phyloP scores from a whole-genome alignment of 2,888 invertebrate species.

The Trachelus stipa region DNA sequence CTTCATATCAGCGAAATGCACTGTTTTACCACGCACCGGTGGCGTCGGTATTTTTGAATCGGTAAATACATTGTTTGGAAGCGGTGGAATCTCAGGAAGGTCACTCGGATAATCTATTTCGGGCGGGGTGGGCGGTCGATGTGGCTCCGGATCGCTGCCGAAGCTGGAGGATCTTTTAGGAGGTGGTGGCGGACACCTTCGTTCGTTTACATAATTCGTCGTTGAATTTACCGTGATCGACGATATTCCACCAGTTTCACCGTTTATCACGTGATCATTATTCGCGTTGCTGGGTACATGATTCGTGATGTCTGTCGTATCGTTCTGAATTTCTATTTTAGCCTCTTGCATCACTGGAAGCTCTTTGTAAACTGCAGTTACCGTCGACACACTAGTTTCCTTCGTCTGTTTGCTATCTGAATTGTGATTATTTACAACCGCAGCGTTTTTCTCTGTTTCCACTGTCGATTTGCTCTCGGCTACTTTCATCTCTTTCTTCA shows the following conservation, averaged over 20 bases:
- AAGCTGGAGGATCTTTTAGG: slow-evolving; percentile 41
- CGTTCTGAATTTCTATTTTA: neutral
- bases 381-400: slow-evolving; percentile 7
- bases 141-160: slow-evolving; percentile 35
- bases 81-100: slow-evolving; percentile 37
- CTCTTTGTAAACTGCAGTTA: slow-evolving; percentile 10
- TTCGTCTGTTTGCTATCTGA: neutral
- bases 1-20: slow-evolving; percentile 19
- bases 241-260: neutral
- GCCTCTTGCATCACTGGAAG: slow-evolving; percentile 13
- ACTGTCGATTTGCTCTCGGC: slow-evolving; percentile 6
- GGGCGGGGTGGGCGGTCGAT: slow-evolving; percentile 38
- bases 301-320: neutral
- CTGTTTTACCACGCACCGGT: slow-evolving; percentile 30
- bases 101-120: slow-evolving; percentile 39
- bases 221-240: neutral
- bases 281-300: neutral
- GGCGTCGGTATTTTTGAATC: slow-evolving; percentile 28
- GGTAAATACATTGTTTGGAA: slow-evolving; percentile 28
- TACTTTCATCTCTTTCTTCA: slow-evolving; percentile 2
- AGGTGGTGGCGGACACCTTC: slow-evolving; percentile 22
- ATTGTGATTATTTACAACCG: neutral
- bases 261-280: neutral
- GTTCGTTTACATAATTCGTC: neutral
- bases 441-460: slow-evolving; percentile 10